A percentile compares a stretch with the other conserved stretches of the same genome.
These are phyloP conservation scores for Idaea biselata DNA, from an alignment of 2,888 invertebrate genomes.

Conservation along the genomic window DNA sequence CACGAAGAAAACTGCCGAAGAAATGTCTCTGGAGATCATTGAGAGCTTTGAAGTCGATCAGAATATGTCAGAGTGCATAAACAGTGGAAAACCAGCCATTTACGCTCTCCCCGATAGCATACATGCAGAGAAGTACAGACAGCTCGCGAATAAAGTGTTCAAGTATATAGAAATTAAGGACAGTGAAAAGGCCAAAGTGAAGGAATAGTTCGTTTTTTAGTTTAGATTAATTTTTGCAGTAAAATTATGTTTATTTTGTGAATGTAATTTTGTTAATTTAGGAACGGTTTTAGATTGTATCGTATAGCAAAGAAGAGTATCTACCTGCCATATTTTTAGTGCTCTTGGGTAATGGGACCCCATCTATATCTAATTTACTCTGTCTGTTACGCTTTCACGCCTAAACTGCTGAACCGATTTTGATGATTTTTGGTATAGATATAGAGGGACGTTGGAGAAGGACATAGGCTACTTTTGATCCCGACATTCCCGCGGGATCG, in stretches of 20 bases:
- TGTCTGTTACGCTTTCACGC: no score
- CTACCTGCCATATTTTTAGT: no score
- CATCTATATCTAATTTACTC: no score
- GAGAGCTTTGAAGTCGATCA: slow-evolving; percentile 87
- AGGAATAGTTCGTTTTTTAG: slow-evolving; percentile 42
- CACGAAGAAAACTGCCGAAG: slow-evolving; percentile 80
- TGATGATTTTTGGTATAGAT: no score
- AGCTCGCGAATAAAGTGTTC: slow-evolving; percentile 69
- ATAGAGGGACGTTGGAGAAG: no score
- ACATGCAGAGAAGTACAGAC: slow-evolving; percentile 72
- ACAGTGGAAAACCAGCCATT: slow-evolving; percentile 88
- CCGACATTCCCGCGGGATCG: no score
- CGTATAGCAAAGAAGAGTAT: neutral
- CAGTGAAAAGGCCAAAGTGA: slow-evolving; percentile 47
- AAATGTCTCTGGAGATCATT: slow-evolving; percentile 84
- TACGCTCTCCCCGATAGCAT: slow-evolving; percentile 82
- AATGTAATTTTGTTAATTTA: slow-evolving; percentile 47
- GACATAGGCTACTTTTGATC: no score
- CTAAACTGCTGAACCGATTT: no score
- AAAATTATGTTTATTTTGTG: slow-evolving; percentile 52
- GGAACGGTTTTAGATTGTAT: slow-evolving; percentile 15
- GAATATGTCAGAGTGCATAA: slow-evolving; percentile 85
- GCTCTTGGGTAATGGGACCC: no score
- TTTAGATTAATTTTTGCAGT: slow-evolving; percentile 30
- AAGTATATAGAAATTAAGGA: slow-evolving; percentile 67